Base-by-base conservation (phyloP, 2,888 invertebrate genomes). In the Athetis lepigone region DNA sequence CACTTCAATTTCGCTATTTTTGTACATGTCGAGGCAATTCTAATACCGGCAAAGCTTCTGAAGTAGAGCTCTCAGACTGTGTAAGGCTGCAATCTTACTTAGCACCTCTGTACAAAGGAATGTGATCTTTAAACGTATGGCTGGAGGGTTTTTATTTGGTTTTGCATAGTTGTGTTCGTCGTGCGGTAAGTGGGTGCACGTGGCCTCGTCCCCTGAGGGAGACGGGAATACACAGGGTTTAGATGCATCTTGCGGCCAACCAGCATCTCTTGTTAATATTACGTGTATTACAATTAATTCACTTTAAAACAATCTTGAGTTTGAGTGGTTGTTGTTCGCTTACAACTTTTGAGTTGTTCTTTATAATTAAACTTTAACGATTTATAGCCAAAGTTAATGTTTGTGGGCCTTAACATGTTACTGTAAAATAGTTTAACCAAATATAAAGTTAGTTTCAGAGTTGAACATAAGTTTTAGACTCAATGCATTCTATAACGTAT, bases 121-220 rank as follows among this genome's bases (percentile, higher is more conserved):
- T 88, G 85, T 89, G 86, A 83, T 82, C 92, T 88, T 85, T 92
- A 87, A 80, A 67, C 52, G 70, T 74, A 70, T 58, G 68, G 59
- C n/a, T 71, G 81, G 83, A 83, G 79, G 79, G 84, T 83, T 81
- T 82, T 81, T 85, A 88, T 81, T 84, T 70, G 79, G 77, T 87
- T n/a, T 86, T 83, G 82, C 80, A 81, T 83, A 80, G 82, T 83
- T 85, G 83, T 88, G 87, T 88, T 88, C 85, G 85, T 81, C 78
- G 85, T 88, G 90, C 89, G 91, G 89, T 94, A 94, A 94, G 94
- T 93, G 92, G 91, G 84, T 90, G 90, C 93, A 92, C 92, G 93
- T 92, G 92, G 92, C 84, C 79, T 74, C 76, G 82, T 90, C 94
- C 87, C 85, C 57, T 72, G 90, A 87, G 91, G 87, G 79, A 77